These are phyloP conservation scores for Carterocephalus palaemon DNA, from an alignment of 2,888 invertebrate genomes.

Conservation along the genomic window DNA sequence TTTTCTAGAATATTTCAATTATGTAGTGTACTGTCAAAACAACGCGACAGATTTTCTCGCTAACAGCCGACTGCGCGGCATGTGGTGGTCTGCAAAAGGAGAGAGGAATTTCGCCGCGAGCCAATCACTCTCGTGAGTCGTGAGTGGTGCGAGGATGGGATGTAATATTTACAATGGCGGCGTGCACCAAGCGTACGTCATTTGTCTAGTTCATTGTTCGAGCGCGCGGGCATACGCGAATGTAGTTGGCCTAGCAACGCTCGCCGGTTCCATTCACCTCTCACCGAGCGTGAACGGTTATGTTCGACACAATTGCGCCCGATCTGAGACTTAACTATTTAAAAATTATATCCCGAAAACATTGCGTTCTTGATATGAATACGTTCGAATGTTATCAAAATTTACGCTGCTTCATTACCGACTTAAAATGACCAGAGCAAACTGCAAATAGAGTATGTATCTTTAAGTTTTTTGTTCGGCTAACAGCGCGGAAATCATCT, in stretches of 20 bases:
- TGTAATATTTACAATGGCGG: slow-evolving; percentile 44
- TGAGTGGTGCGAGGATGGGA: slow-evolving; percentile 30
- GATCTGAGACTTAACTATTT: slow-evolving; percentile 31
- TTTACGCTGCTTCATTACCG: slow-evolving; percentile 8
- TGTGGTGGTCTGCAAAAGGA: slow-evolving; percentile 13
- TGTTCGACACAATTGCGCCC: slow-evolving; percentile 35
- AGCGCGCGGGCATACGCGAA: slow-evolving; percentile 68
- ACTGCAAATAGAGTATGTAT: slow-evolving; percentile 20
- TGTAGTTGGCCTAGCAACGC: slow-evolving; percentile 71
- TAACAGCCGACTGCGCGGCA: slow-evolving; percentile 5
- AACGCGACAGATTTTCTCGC: background rate
- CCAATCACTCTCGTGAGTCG: slow-evolving; percentile 15
- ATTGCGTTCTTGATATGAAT: background rate
- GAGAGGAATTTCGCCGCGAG: slow-evolving; percentile 14
- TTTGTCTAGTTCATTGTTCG: slow-evolving; percentile 73
- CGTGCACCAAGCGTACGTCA: slow-evolving; percentile 55
- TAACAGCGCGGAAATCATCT: slow-evolving; percentile 14
- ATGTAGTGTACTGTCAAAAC: background rate
- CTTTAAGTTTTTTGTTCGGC: slow-evolving; percentile 11
- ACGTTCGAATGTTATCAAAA: background rate
- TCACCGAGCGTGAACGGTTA: slow-evolving; percentile 72
- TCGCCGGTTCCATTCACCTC: slow-evolving; percentile 74
- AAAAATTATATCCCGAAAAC: slow-evolving; percentile 27
- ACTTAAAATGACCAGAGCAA: slow-evolving; percentile 7
- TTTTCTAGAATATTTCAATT: no score